Evolutionary conservation across 2,113 vertebrate species (phyloP).

Genomic region (Tretioscincus oriximinensis): DNA sequence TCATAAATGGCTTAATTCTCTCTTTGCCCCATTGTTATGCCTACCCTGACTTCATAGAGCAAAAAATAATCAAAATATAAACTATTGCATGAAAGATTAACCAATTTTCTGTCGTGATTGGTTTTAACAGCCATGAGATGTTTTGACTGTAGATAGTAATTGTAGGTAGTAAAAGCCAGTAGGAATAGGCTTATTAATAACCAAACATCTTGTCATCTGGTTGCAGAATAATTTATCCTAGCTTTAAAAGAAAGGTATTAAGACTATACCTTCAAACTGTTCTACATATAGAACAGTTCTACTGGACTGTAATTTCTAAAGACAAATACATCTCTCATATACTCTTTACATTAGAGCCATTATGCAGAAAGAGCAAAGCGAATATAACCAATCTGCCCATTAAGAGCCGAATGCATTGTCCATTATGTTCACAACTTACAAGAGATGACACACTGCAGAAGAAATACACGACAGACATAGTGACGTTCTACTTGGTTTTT

Average conservation of each 20-base stretch:
- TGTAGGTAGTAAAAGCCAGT: neutral
- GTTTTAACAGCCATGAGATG: neutral
- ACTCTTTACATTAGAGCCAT: no score
- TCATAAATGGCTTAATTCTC: no score
- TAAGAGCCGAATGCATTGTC: neutral
- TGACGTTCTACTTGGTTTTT: neutral
- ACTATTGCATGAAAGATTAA: no score
- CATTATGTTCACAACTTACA: neutral
- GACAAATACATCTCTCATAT: neutral
- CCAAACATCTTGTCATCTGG: neutral
- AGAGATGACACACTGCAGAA: neutral
- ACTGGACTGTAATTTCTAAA: no score
- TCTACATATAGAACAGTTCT: no score
- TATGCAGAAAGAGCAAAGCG: neutral
- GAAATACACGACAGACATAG: neutral
- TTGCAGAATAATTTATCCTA: neutral
- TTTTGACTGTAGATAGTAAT: slow-evolving; percentile 4
- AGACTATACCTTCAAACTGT: neutral
- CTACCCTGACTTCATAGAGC: no score
- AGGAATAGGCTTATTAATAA: neutral
- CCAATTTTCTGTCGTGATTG: neutral
- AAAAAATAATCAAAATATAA: no score
- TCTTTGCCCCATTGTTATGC: no score
- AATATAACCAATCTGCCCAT: neutral
- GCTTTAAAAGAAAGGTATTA: neutral